Percentiles rank a stretch among this genome's conserved stretches.
These are phyloP conservation scores for Lamellibrachia satsuma DNA, from an alignment of 2,888 invertebrate genomes.

Conservation along the genomic window DNA sequence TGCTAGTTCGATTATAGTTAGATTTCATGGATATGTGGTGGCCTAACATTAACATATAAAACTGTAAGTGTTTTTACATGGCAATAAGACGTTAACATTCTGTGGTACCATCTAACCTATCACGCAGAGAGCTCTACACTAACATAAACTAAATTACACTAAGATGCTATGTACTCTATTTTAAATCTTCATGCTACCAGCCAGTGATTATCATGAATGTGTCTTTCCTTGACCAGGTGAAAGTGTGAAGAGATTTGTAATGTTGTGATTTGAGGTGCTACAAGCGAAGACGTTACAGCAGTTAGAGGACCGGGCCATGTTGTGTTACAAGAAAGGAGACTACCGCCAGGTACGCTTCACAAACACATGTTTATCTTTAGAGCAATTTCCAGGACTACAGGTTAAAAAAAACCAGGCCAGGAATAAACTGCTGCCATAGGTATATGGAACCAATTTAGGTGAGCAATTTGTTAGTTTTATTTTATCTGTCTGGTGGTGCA, in stretches of 20 bases:
- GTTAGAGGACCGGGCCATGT: slow-evolving; percentile 48
- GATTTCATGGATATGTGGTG: too few species aligned
- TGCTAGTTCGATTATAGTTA: too few species aligned
- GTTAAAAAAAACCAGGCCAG: too few species aligned
- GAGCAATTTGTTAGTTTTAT: too few species aligned
- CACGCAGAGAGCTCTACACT: background rate
- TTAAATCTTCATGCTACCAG: background rate
- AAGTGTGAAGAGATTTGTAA: slow-evolving; percentile 13
- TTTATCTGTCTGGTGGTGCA: too few species aligned
- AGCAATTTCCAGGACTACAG: background rate
- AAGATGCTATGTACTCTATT: background rate
- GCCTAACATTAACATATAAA: too few species aligned
- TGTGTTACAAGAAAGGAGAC: slow-evolving; percentile 71
- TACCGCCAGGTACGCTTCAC: slow-evolving; percentile 76
- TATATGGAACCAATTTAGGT: too few species aligned
- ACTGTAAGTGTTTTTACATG: too few species aligned
- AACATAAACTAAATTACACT: background rate
- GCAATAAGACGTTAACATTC: background rate
- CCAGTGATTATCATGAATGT: background rate
- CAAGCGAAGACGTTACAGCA: slow-evolving; percentile 52
- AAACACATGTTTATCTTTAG: background rate
- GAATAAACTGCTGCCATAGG: too few species aligned
- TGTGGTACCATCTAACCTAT: background rate
- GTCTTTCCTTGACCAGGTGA: slow-evolving; percentile 2
- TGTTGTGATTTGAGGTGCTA: slow-evolving; percentile 48